Conservation (phyloP, 2,113 vertebrate genomes). For the Tenebrosternarchus preto region DNA sequence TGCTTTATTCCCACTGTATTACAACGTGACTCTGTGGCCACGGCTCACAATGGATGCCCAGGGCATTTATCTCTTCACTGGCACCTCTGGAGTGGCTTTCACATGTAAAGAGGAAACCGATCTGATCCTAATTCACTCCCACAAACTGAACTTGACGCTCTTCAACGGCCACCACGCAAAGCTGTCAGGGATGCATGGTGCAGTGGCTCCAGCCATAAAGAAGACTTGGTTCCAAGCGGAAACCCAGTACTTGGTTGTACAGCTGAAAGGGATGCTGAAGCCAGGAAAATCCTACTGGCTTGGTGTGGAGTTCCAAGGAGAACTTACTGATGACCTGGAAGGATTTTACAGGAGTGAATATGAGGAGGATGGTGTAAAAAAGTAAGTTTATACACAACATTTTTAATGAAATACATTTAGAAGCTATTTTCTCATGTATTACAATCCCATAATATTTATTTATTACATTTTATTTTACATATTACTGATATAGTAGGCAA, state of each 20-base stretch:
- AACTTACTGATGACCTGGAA: conserved; percentile 85
- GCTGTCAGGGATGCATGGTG: background rate
- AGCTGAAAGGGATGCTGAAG: conserved; percentile 60
- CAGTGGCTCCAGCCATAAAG: conserved; percentile 44
- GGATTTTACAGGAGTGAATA: conserved; percentile 97
- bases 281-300: conserved; percentile 70
- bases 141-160: conserved; percentile 81
- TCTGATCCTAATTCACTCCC: conserved; percentile 88
- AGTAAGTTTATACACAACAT: conserved; percentile 63
- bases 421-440: no score
- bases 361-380: conserved; percentile 59
- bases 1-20: conserved; percentile 72
- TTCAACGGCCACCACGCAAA: conserved; percentile 25
- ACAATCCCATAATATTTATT: no score
- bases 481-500: no score
- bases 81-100: conserved; percentile 78
- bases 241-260: conserved; percentile 85
- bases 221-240: conserved; percentile 67
- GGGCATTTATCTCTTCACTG: conserved; percentile 80
- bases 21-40: conserved; percentile 82
- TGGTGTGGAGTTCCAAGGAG: conserved; percentile 76
- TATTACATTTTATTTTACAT: no score
- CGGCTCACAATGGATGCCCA: conserved; percentile 58
- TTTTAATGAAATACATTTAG: background rate
- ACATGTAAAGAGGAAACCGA: conserved; percentile 74